These are phyloP conservation scores for Stegostoma tigrinum DNA, from an alignment of 2,113 vertebrate species.

Conservation along the genomic window DNA sequence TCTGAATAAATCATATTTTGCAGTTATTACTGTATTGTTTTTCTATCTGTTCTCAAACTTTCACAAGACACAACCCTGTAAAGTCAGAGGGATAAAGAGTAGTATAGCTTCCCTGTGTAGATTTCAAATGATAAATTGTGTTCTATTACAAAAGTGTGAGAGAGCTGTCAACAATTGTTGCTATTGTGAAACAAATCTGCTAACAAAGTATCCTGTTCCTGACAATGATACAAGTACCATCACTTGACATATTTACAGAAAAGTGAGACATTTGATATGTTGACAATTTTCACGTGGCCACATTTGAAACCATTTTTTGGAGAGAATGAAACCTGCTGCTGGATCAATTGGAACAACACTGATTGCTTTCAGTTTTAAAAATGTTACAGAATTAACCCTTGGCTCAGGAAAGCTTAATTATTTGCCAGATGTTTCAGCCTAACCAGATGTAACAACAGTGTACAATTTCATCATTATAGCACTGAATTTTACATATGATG, in stretches of 20 bases:
- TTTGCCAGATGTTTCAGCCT: slow-evolving; percentile 37
- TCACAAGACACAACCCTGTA: not conserved
- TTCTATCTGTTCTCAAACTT: not conserved
- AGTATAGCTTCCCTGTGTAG: not conserved
- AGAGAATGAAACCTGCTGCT: not conserved
- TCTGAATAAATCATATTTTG: slow-evolving; percentile 5
- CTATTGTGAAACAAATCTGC: not conserved
- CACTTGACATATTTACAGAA: not conserved
- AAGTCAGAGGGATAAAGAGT: not conserved
- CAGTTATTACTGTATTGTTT: not conserved
- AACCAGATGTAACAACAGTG: not conserved
- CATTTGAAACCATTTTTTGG: not conserved
- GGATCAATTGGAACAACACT: not conserved
- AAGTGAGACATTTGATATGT: not conserved
- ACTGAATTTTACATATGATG: slow-evolving; percentile 2
- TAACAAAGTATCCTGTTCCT: not conserved
- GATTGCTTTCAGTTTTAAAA: not conserved
- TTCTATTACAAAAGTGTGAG: not conserved
- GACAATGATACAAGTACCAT: not conserved
- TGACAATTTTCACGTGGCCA: not conserved
- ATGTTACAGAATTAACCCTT: not conserved
- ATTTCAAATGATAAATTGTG: not conserved
- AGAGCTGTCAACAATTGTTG: not conserved
- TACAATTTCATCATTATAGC: slow-evolving; percentile 29
- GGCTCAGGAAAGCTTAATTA: slow-evolving; percentile 38